Conservation (phyloP, 2,113 vertebrate genomes). For the Rhinolophus sinicus region DNA sequence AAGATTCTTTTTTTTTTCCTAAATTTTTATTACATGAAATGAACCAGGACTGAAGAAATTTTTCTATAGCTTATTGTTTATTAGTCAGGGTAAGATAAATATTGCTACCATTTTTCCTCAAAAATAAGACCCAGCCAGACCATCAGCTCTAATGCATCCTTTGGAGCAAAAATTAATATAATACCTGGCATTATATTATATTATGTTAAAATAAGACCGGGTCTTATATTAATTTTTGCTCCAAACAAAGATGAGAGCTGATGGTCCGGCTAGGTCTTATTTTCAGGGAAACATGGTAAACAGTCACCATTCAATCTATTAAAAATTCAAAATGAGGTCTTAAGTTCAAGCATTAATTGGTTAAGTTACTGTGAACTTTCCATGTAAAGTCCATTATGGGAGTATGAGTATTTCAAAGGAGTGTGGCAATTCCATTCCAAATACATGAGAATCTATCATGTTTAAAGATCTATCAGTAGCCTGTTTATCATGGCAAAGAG, state of each 20-base stretch:
- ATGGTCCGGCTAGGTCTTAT: no score
- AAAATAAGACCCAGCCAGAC: no score
- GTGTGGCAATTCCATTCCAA: background rate
- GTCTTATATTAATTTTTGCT: no score
- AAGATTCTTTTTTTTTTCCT: background rate
- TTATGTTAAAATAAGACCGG: no score
- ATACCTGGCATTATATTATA: no score
- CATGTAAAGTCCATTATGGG: background rate
- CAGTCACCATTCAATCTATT: background rate
- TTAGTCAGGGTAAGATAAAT: background rate
- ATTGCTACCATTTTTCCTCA: background rate
- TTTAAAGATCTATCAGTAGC: background rate
- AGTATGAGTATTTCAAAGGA: background rate
- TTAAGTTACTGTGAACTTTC: background rate
- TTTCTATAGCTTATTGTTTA: background rate
- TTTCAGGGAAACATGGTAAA: background rate
- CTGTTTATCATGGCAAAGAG: background rate
- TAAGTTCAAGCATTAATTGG: background rate
- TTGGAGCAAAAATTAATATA: no score
- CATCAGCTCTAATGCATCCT: no score
- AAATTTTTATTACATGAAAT: background rate
- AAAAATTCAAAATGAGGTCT: constrained; percentile 4
- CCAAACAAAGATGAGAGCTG: no score
- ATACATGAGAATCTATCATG: background rate
- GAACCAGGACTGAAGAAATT: background rate